Conservation (phyloP, 2,113 vertebrate species). For the Neoarius graeffei region DNA sequence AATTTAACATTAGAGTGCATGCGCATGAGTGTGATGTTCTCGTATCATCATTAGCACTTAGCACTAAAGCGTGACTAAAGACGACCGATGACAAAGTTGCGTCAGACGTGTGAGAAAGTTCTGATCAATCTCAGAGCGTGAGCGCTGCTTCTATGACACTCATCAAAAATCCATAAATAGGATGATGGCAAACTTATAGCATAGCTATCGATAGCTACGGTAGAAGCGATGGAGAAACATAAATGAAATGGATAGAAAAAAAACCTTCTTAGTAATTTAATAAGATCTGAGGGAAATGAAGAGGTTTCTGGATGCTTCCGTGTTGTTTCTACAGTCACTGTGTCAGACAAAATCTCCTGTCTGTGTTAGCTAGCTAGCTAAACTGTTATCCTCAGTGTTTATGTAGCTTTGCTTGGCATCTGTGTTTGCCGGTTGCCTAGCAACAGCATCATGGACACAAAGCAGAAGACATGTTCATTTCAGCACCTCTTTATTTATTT, state of each 20-base stretch:
- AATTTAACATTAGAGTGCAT: no score
- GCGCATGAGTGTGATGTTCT: no score
- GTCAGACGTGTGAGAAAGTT: background rate
- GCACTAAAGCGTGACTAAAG: no score
- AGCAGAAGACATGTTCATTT: background rate
- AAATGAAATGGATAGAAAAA: no score
- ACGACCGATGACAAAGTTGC: background rate
- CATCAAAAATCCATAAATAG: no score
- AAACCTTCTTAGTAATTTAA: no score
- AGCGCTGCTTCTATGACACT: background rate
- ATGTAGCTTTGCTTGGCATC: background rate
- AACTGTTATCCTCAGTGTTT: background rate
- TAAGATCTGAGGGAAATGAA: no score
- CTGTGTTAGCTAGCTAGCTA: background rate
- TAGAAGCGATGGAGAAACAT: background rate
- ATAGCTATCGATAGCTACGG: background rate
- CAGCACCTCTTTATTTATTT: conserved; percentile 29
- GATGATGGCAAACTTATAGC: background rate
- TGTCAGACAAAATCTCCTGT: no score
- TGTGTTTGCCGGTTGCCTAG: background rate
- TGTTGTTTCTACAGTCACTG: background rate
- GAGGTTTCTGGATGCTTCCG: background rate
- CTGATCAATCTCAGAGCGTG: background rate
- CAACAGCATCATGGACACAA: background rate
- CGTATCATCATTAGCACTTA: no score